Conservation (phyloP, 1,140 invertebrate species). For the Rhizoglyphus robini region DNA sequence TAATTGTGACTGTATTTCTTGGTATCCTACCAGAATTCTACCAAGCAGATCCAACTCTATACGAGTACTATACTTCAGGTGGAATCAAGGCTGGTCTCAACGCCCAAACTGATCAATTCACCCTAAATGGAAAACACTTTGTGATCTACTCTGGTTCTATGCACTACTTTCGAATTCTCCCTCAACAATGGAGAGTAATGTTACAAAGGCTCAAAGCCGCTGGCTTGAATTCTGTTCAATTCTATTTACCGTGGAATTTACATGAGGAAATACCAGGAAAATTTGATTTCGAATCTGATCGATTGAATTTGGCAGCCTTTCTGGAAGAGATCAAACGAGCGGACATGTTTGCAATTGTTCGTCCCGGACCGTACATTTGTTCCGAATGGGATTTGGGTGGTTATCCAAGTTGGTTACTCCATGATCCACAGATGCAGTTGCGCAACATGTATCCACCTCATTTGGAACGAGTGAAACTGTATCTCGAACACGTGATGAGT, state of each 20-base stretch:
- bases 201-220: constrained; percentile 35
- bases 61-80: constrained; percentile 10
- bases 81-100: constrained; percentile 16
- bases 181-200: constrained; percentile 37
- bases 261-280: constrained; percentile 34
- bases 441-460: not conserved
- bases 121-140: constrained; percentile 39
- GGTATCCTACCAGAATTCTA: no score
- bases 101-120: constrained; percentile 31
- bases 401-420: not conserved
- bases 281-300: constrained; percentile 16
- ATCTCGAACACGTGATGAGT: not conserved
- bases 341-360: constrained; percentile 36
- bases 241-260: constrained; percentile 40
- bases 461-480: not conserved
- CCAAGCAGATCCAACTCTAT: constrained; percentile 12
- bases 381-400: constrained; percentile 41
- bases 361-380: constrained; percentile 41
- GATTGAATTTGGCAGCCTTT: constrained; percentile 33
- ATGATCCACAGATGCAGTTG: not conserved
- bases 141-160: constrained; percentile 40
- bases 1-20: no score
- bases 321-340: constrained; percentile 35
- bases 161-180: constrained; percentile 39
- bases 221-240: constrained; percentile 40